Evolutionary conservation across 2,888 invertebrate species (phyloP), one percentile per base, ranked within the genome.

Genomic region (Taphrorychus bicolor): DNA sequence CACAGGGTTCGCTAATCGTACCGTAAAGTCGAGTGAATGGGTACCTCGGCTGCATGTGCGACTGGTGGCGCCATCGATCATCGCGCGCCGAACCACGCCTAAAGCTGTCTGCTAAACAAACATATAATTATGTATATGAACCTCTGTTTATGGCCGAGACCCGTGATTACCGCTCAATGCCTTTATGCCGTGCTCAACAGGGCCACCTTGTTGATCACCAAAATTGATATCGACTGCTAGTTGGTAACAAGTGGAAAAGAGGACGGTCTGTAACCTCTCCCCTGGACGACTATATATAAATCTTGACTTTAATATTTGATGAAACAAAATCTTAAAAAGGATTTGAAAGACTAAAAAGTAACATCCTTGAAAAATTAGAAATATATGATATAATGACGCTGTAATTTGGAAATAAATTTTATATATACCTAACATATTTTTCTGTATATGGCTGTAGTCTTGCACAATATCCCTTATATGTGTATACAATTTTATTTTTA

Each of bases 41-140:
- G 61, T 24, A 66, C 58, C 63, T 58, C 66, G n/a, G 22, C 59
- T 16, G 78, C 77, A 77, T 41, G 41, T 41, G 41, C 62, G 66
- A 70, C 70, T 61, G 78, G 80, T 80, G 81, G 82, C 81, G 81
- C 81, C 81, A 82, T 81, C 82, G 80, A 81, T 81, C 81, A 82
- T 79, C 71, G 74, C 77, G 75, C 59, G 70, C 62, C 78, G 77
- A 80, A 81, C 80, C 78, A 82, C 82, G 82, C 82, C 82, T 81
- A 80, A 76, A 79, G 82, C 82, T 80, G 82, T 82, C 82, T 81
- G 80, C 81, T 82, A 83, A 82, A 83, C 82, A 83, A 82, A 83
- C 82, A 83, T 82, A 80, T 82, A 82, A 82, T 82, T 82, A 82
- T 82, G 82, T 81, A 82, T 81, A 82, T 82, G 81, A 81, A 81